Percentiles rank a stretch among this genome's conserved stretches.
Evolutionary conservation across 2,797 vertebrate species (phyloP).

Genomic region (Pempheris klunzingeri): DNA sequence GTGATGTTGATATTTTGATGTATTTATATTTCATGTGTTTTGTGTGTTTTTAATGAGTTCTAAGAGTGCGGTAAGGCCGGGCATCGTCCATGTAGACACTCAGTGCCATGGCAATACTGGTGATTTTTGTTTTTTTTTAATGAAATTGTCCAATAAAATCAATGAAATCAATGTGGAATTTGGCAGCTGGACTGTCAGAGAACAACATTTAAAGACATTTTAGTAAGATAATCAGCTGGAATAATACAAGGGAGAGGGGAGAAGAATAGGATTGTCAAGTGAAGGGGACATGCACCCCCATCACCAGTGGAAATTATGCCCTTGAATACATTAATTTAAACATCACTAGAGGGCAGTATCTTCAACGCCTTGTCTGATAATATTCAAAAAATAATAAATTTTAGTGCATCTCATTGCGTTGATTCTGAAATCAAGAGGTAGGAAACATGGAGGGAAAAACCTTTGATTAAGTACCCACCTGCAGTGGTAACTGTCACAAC

Average conservation of each 20-base stretch:
- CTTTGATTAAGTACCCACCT: slow-evolving; percentile 84
- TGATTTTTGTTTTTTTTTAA: too few species aligned
- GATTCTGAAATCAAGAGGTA: slow-evolving; percentile 35
- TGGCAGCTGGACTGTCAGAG: background rate
- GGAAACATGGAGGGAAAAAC: slow-evolving; percentile 23
- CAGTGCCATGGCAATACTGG: too few species aligned
- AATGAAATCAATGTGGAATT: too few species aligned
- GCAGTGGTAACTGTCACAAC: slow-evolving; percentile 99
- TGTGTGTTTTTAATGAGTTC: too few species aligned
- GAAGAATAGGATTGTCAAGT: background rate
- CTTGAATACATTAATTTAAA: slow-evolving; percentile 1
- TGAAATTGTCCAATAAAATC: too few species aligned
- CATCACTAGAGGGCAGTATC: slow-evolving; percentile 66
- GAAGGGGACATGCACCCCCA: background rate
- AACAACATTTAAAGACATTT: background rate
- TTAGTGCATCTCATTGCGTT: slow-evolving; percentile 16
- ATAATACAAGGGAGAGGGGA: background rate
- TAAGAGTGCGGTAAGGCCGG: too few species aligned
- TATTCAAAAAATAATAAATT: slow-evolving; percentile 33
- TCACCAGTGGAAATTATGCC: background rate
- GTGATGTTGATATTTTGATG: too few species aligned
- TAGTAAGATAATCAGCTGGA: background rate
- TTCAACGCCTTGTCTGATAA: slow-evolving; percentile 2
- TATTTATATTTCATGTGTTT: too few species aligned
- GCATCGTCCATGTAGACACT: too few species aligned